Evolutionary conservation across 2,888 invertebrate species (phyloP).

Genomic region (Clunio marinus): DNA sequence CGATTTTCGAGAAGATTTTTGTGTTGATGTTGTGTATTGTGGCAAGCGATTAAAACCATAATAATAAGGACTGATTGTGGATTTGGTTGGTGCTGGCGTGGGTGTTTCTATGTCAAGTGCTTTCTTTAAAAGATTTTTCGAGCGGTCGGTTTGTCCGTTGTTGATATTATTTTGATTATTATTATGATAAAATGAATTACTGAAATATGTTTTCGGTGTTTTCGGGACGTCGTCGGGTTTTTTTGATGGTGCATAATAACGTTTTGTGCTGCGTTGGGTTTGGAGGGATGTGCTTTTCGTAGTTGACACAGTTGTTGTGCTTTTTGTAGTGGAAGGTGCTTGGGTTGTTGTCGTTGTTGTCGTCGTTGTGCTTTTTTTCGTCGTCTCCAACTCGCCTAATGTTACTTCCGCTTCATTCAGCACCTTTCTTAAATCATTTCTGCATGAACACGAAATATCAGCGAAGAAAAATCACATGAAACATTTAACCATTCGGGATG

Average conservation of each 20-base stretch:
- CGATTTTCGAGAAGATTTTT: background rate
- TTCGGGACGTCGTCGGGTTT: slow-evolving; percentile 27
- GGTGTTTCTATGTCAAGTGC: slow-evolving; percentile 23
- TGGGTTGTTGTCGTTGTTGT: background rate
- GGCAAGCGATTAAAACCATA: slow-evolving; percentile 34
- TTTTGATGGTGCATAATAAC: slow-evolving; percentile 27
- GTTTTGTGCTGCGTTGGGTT: slow-evolving; percentile 27
- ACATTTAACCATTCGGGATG: background rate
- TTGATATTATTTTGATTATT: slow-evolving; percentile 36
- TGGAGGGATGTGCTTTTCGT: slow-evolving; percentile 26
- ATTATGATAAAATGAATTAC: slow-evolving; percentile 35
- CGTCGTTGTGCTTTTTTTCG: slow-evolving; percentile 36
- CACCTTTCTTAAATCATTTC: slow-evolving; percentile 27
- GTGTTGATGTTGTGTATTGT: slow-evolving; percentile 22
- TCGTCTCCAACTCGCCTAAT: slow-evolving; percentile 36
- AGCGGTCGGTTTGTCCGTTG: slow-evolving; percentile 12
- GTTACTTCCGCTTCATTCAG: slow-evolving; percentile 15
- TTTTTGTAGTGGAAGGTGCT: background rate
- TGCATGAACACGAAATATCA: background rate
- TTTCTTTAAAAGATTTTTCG: slow-evolving; percentile 30
- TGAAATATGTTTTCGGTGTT: slow-evolving; percentile 38
- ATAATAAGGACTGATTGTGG: slow-evolving; percentile 30
- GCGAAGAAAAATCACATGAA: background rate
- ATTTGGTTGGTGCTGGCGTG: slow-evolving; percentile 43
- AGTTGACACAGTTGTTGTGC: slow-evolving; percentile 10